Evolutionary conservation across 2,113 vertebrate genomes (phyloP), one percentile per base, ranked within the genome.

Genomic region (Nerophis ophidion): DNA sequence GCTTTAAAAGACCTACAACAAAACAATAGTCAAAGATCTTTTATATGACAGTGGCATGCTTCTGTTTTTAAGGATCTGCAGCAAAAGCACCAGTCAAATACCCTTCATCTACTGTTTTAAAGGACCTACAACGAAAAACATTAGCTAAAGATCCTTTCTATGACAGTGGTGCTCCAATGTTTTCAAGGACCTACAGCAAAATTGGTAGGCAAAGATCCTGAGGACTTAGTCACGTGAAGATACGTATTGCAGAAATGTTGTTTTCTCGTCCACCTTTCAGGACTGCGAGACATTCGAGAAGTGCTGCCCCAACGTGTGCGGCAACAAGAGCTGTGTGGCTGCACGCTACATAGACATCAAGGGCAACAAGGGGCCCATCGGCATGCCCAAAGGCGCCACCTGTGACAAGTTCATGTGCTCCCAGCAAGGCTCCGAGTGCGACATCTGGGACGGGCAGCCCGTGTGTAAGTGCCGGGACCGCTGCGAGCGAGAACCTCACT

Each of bases 261-360:
- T 46, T 55, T 12, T 68, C 8, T 71, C 66, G 44, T 76, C 45
- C 64, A 40, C 68, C 76, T 60, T 34, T 1, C 66, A 99, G 97
- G 95, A 97, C 84, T 99, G 97, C 0, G 95, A 98, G 85, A 89
- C 93, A 1, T 96, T 94, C 49, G 97, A 99, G 86, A 99, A 98
- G 69, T 99, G 97, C 84, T 99, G 97, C 71, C 90, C 92, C 61
- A 99, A 99, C 1, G 97, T 99, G 51, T 99, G 97, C 6, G 97
- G 97, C 15, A 92, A 92, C n/a, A 94, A 91, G 82, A 99, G 97
- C 62, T 99, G 97, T 0, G 97, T 99, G 84, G 95, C 97, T 0
- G 92, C 97, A 34, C 91, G 97, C 42, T 98, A 98, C 81, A 89
- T 96, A 85, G 93, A 96, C 1, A 57, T 93, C 76, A 93, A 92